These are phyloP conservation scores for Macrotis lagotis DNA, from an alignment of 2,113 vertebrate species.

Conservation along the genomic window DNA sequence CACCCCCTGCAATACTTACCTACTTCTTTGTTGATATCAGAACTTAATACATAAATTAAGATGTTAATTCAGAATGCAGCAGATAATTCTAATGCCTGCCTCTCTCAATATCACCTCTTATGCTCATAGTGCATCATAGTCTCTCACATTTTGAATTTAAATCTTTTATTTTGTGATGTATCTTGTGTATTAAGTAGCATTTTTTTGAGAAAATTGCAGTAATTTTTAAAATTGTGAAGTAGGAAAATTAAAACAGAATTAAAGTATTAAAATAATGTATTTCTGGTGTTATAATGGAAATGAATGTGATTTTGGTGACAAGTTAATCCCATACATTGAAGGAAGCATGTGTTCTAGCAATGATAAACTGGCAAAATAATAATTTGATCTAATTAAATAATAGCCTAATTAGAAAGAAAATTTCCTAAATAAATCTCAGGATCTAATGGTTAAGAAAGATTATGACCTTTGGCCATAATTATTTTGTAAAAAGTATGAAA, in stretches of 20 bases:
- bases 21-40: not conserved
- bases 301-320: not conserved
- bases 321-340: slow-evolving; percentile 8
- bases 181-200: not conserved
- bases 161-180: not conserved
- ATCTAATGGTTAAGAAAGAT: slow-evolving; percentile 30
- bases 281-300: not conserved
- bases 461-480: slow-evolving; percentile 58
- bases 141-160: not conserved
- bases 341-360: slow-evolving; percentile 37
- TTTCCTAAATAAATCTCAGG: slow-evolving; percentile 27
- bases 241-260: not conserved
- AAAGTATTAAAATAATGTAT: not conserved
- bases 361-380: slow-evolving; percentile 47
- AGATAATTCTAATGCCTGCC: not conserved
- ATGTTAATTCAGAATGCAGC: not conserved
- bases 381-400: slow-evolving; percentile 58
- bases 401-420: not conserved
- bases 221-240: not conserved
- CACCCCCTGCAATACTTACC: too few relatives aligned
- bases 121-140: not conserved
- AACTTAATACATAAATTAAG: not conserved
- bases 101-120: not conserved
- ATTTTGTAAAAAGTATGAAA: slow-evolving; percentile 50
- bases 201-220: not conserved